phyloP scores from a whole-genome alignment of 2,888 invertebrate genomes.

The Nematopogon swammerdamellus region DNA sequence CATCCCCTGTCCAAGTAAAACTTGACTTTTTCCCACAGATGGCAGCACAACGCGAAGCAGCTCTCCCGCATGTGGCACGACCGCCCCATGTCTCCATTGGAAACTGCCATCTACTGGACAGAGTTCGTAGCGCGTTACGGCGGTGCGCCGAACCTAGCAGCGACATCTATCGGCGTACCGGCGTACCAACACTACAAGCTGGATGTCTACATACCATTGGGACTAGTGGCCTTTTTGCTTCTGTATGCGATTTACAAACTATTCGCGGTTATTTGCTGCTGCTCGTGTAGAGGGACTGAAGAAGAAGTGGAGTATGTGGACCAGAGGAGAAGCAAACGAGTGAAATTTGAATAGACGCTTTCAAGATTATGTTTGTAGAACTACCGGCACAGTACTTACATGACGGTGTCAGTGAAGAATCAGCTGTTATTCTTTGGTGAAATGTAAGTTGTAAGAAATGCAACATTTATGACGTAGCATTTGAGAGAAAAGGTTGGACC shows the following conservation, averaged over 20 bases:
- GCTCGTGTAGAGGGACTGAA: constrained; percentile 21
- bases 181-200: constrained; percentile 38
- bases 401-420: too few relatives aligned
- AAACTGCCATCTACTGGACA: constrained; percentile 57
- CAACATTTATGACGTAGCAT: too few relatives aligned
- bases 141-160: constrained; percentile 37
- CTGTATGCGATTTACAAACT: constrained; percentile 30
- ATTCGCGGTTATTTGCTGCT: constrained; percentile 31
- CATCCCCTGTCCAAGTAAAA: too few relatives aligned
- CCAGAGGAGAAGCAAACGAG: constrained; percentile 32
- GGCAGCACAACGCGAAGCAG: constrained; percentile 33
- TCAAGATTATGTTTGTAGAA: too few relatives aligned
- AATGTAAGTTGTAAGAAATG: too few relatives aligned
- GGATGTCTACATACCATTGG: constrained; percentile 38
- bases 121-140: constrained; percentile 52
- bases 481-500: too few relatives aligned
- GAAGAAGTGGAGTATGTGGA: constrained; percentile 19
- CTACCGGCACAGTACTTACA: too few relatives aligned
- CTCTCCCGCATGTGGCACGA: constrained; percentile 52
- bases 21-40: constrained; percentile 22
- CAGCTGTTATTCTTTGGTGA: too few relatives aligned
- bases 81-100: constrained; percentile 47
- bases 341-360: constrained; percentile 35
- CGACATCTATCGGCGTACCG: constrained; percentile 29
- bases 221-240: constrained; percentile 30